These are phyloP conservation scores for Ferrisia virgata DNA, from an alignment of 2,888 invertebrate species.

Conservation along the genomic window DNA sequence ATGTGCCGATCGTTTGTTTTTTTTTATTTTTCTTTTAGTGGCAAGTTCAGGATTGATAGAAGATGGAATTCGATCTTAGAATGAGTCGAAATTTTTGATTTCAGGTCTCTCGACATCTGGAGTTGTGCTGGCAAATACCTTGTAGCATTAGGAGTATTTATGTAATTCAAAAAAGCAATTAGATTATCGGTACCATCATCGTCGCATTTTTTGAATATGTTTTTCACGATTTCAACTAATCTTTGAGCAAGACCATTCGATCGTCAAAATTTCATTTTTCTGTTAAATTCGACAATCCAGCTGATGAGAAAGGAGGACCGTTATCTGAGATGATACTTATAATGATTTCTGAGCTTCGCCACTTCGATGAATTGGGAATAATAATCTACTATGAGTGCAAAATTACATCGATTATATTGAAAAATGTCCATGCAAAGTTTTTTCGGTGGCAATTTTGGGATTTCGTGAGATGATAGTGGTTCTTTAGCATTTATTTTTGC, in stretches of 20 bases:
- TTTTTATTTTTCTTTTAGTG: not conserved
- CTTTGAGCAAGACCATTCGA: too few species aligned
- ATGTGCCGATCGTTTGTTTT: not conserved
- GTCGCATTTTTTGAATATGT: too few species aligned
- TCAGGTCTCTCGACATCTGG: not conserved
- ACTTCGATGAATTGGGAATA: too few species aligned
- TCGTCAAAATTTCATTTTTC: too few species aligned
- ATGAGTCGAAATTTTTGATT: not conserved
- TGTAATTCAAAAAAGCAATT: not conserved
- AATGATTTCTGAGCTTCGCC: too few species aligned
- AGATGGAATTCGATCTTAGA: not conserved
- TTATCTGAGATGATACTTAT: too few species aligned
- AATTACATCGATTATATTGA: not conserved
- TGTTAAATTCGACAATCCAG: too few species aligned
- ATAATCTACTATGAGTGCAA: not conserved
- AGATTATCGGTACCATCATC: not conserved
- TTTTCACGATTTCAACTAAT: too few species aligned
- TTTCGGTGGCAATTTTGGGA: conserved; percentile 50
- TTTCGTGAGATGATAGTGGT: conserved; percentile 49
- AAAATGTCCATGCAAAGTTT: conserved; percentile 51
- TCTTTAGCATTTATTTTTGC: conserved; percentile 47
- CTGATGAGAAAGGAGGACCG: too few species aligned
- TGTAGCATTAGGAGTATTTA: not conserved
- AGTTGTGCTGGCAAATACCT: not conserved
- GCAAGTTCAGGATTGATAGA: not conserved